Evolutionary conservation across 2,113 vertebrate species (phyloP), one percentile per base, ranked within the genome.

Genomic region (Onychostruthus taczanowskii): DNA sequence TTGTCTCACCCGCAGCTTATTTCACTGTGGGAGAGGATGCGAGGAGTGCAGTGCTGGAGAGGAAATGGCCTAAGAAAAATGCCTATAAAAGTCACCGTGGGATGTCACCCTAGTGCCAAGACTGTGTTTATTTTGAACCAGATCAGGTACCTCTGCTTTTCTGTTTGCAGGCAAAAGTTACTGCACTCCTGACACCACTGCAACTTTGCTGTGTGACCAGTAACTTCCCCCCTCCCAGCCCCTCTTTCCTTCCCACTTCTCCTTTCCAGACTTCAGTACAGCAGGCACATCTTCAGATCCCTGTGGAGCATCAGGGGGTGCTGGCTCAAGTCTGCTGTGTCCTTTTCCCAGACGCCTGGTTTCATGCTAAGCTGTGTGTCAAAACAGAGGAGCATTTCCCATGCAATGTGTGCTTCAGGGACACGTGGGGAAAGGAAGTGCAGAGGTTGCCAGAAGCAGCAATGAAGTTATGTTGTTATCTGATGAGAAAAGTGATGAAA

Each of bases 401-500:
- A 69, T 62, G 69, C 33, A 30, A 44, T 1, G 0, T 66, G 76
- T 61, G 21, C 1, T 11, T 89, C 83, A 23, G 69, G 84, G 66
- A 64, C 1, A 10, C 0, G 0, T 15, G 44, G 44, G 69, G 62
- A 87, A 78, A 90, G 76, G 86, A 94, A 87, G 52, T 8, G 28
- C 37, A 74, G 79, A 59, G 37, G 31, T 77, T 92, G 80, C 84
- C 90, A 95, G 87, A 90, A 84, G 76, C 85, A 94, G 84, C 73
- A 46, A 33, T 7, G 22, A 62, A 82, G 46, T 90, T 66, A 37
- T 41, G 31, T 46, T 70, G 69, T 70, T 96, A 90, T 95, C 81
- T 64, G 88, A 82, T 72, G 67, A 79, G 84, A 77, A 90, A 86
- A 83, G 56, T 70, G 86, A 95, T 55, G 88, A 93, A 93, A 78